These are phyloP conservation scores for Engystomops pustulosus DNA, from an alignment of 2,113 vertebrate genomes.

Conservation along the genomic window DNA sequence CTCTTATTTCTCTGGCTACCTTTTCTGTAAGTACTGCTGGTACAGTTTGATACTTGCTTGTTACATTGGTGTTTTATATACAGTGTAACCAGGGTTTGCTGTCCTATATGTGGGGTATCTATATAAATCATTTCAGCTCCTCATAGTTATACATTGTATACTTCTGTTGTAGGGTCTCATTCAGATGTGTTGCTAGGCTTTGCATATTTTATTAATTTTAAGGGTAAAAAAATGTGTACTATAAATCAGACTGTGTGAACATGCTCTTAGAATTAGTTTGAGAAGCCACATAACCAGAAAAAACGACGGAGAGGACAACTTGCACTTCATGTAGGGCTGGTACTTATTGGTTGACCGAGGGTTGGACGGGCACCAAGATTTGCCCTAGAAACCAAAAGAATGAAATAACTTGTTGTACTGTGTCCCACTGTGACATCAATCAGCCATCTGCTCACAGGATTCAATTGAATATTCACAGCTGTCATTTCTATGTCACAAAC, in stretches of 20 bases:
- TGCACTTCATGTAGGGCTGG: not conserved
- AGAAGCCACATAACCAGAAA: not conserved
- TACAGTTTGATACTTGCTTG: no score
- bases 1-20: no score
- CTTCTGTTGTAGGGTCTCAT: no score
- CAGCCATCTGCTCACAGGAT: not conserved
- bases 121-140: no score
- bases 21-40: no score
- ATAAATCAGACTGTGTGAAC: not conserved
- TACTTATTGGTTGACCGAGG: not conserved
- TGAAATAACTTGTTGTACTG: slow-evolving; percentile 16
- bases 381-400: slow-evolving; percentile 12
- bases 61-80: no score
- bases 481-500: slow-evolving; percentile 16
- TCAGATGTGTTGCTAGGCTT: no score
- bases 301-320: not conserved
- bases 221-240: not conserved
- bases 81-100: no score
- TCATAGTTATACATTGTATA: no score
- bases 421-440: not conserved
- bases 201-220: no score
- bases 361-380: slow-evolving; percentile 18
- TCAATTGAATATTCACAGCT: not conserved
- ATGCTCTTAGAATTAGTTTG: not conserved
- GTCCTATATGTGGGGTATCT: no score